Evolutionary conservation across 2,888 invertebrate species (phyloP), one percentile per base, ranked within the genome.

Genomic region (Watsonalla binaria): DNA sequence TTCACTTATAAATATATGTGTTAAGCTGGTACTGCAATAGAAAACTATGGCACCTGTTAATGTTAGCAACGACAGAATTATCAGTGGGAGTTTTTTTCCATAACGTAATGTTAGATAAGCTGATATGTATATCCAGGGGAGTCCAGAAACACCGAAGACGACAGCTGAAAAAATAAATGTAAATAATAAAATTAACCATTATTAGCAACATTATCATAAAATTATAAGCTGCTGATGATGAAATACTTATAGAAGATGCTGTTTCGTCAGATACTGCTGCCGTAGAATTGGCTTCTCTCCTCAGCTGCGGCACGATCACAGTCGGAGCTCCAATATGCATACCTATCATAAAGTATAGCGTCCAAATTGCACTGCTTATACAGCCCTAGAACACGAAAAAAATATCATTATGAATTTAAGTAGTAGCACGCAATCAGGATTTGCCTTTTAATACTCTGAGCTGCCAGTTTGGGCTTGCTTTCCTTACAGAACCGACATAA

Each of bases 281-380:
- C 0, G 66, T 65, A 0, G 62, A 63, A 46, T 72, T 70, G 1
- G 63, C 57, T 33, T 72, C 71, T 51, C 57, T 58, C 34, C 65
- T 54, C 9, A 70, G 49, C 46, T 73, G 68, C 0, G 71, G 70
- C 24, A 71, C 61, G 45, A 68, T 57, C 0, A 71, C 69, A 0
- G 71, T 73, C 0, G 71, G 69, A 0, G 69, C 63, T 0, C 72
- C 70, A 0, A 66, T 54, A 13, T 58, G 62, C 6, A 72, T 49
- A 0, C 72, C 70, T 56, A 55, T 4, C 11, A 60, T 51, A 50
- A 69, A 72, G 39, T 61, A 70, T 6, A 66, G 54, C 7, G 56
- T 51, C 64, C 65, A 66, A 13, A 63, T 55, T 4, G 60, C 51
- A 42, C 68, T 72, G 14, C 62, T 58, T 9, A 70, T 4, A 24